These are phyloP conservation scores for Metopia argyrocephala DNA, from an alignment of 2,888 invertebrate species.

Conservation along the genomic window DNA sequence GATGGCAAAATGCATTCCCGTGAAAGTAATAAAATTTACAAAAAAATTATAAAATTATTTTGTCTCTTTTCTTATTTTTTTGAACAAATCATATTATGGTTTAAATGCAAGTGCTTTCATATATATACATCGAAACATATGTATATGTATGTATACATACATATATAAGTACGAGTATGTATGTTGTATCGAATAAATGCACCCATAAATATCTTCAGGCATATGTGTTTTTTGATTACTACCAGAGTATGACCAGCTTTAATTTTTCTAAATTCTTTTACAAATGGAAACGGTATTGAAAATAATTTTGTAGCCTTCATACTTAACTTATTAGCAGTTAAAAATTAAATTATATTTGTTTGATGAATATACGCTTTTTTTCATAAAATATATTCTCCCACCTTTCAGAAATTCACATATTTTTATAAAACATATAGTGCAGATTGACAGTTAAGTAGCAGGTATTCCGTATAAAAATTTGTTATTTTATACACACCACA, in stretches of 20 bases:
- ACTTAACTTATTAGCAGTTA: no score
- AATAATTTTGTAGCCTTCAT: neutral
- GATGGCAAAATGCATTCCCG: conserved; percentile 67
- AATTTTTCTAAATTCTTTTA: neutral
- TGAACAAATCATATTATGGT: no score
- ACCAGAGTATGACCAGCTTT: conserved; percentile 20
- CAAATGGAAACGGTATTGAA: neutral
- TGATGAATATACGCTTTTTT: no score
- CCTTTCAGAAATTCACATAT: no score
- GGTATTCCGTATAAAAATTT: no score
- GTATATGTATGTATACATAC: conserved; percentile 45
- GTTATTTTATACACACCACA: no score
- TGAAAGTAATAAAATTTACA: conserved; percentile 75
- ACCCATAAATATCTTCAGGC: conserved; percentile 1
- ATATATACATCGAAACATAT: neutral
- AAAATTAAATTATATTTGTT: no score
- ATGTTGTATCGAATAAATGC: neutral
- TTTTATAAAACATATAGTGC: no score
- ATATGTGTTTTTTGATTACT: neutral
- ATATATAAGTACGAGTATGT: neutral
- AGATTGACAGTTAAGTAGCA: no score
- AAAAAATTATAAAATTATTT: conserved; percentile 43
- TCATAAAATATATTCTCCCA: no score
- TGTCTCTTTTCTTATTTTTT: no score
- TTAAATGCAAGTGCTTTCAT: neutral